Percentiles rank a stretch among this genome's conserved stretches.
Conservation (phyloP, 2,113 vertebrate genomes). For the Peromyscus californicus region DNA sequence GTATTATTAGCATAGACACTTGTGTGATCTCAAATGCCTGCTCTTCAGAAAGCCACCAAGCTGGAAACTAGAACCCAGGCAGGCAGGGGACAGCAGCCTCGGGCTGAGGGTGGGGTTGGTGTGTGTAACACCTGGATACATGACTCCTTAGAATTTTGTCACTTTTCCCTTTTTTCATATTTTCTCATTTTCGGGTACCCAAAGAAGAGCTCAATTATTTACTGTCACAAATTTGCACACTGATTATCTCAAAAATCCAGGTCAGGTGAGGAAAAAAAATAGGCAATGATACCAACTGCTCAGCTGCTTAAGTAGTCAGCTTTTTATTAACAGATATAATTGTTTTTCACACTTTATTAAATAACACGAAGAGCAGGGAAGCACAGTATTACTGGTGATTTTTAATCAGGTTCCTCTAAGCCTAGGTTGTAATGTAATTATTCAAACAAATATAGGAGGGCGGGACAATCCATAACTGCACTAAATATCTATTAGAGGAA, state of each 20-base stretch:
- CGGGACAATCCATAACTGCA: conserved; percentile 74
- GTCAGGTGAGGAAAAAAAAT: background rate
- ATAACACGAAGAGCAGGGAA: conserved; percentile 72
- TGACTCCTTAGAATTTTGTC: conserved; percentile 54
- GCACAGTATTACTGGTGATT: conserved; percentile 58
- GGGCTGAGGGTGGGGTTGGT: conserved; percentile 29
- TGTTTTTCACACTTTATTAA: conserved; percentile 79
- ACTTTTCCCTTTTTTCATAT: conserved; percentile 25
- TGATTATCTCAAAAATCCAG: conserved; percentile 76
- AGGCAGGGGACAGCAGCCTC: background rate
- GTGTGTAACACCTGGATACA: background rate
- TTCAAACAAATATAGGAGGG: conserved; percentile 76
- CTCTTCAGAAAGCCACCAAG: background rate
- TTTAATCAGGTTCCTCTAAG: conserved; percentile 79
- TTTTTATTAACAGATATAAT: conserved; percentile 74
- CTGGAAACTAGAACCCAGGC: background rate
- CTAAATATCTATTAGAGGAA: conserved; percentile 64
- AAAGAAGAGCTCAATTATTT: conserved; percentile 50
- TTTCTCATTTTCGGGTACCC: conserved; percentile 49
- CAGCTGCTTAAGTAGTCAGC: conserved; percentile 57
- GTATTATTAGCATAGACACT: conserved; percentile 41
- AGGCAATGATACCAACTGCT: conserved; percentile 62
- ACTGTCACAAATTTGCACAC: conserved; percentile 72
- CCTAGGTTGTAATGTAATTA: conserved; percentile 77
- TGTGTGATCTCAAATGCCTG: conserved; percentile 44